Conservation (phyloP, 1,140 invertebrate genomes). For the Stegodyphus dumicola region DNA sequence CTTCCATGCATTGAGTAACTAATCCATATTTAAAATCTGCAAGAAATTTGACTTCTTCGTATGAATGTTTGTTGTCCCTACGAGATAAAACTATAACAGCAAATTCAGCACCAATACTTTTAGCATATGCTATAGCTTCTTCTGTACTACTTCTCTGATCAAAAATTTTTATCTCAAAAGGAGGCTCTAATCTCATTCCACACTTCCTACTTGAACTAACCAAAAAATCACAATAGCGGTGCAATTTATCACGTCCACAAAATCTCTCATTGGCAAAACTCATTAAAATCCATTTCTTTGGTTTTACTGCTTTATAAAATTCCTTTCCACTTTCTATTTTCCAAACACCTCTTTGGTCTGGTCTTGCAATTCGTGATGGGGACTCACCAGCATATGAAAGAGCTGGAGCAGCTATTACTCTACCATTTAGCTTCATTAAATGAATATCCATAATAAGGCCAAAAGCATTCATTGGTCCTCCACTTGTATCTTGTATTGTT, state of each 20-base stretch:
- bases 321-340: conserved; percentile 29
- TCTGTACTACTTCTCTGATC: not conserved
- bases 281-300: conserved; percentile 36
- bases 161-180: not conserved
- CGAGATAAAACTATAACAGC: conserved; percentile 34
- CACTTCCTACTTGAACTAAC: not conserved
- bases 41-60: conserved; percentile 76
- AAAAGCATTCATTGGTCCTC: conserved; percentile 10
- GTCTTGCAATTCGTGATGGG: not conserved
- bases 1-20: conserved; percentile 82
- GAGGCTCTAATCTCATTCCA: conserved; percentile 20
- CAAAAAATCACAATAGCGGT: conserved; percentile 6
- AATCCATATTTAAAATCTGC: conserved; percentile 80
- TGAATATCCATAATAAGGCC: conserved; percentile 27
- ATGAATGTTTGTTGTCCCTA: conserved; percentile 17
- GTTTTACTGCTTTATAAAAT: conserved; percentile 12
- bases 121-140: conserved; percentile 6
- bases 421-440: conserved; percentile 5
- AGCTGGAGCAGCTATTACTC: conserved; percentile 33
- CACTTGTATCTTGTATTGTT: not conserved
- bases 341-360: conserved; percentile 41
- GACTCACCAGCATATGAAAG: conserved; percentile 4
- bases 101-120: conserved; percentile 2
- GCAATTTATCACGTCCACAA: not conserved
- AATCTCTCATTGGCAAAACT: conserved; percentile 13